Evolutionary conservation across 92 coral and sea anemone species (phyloP), one percentile per base, ranked within the genome.

Genomic region (Desmophyllum pertusum): DNA sequence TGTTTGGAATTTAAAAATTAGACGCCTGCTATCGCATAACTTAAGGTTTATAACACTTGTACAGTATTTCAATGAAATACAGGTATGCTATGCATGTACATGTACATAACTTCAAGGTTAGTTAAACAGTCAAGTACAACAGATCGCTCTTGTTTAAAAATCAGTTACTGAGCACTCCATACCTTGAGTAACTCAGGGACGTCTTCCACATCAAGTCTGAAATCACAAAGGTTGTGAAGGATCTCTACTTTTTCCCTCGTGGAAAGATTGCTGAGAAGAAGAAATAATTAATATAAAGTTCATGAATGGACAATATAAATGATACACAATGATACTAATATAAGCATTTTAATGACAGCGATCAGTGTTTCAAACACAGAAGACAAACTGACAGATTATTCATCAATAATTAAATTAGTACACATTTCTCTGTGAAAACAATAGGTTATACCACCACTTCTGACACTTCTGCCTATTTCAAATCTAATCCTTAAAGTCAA

Each of bases 151-250:
- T 17, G 53, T 71, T 71, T 15, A 76, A 10, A 15, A 76, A 27
- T 5, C 48, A 21, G 42, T 5, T 0, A 33, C 8, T 15, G 8
- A 6, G 14, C 10, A 29, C 14, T 35, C 14, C 10, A 11, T 75
- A 92, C 95, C 95, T 96, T 96, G 6, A 96, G 82, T 31, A 92
- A 89, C 11, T 96, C 98, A 43, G 98, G 90, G 17, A 96, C 98
- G 89, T 96, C 98, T 30, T 85, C 96, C 8, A 94, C 96, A 82
- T 96, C 98, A 41, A 96, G 91, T 38, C 98, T 92, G 73, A 95
- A 96, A 73, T 96, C 98, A 72, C 98, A 96, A 63, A 96, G 87
- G 41, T 93, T 87, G 79, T 96, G 98, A 31, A 96, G 98, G 40
- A 96, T 94, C 69, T 96, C 98, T 23, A 96, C 98, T 79, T 96